Conservation (phyloP, 2,888 invertebrate species). For the Colostygia pectinataria region DNA sequence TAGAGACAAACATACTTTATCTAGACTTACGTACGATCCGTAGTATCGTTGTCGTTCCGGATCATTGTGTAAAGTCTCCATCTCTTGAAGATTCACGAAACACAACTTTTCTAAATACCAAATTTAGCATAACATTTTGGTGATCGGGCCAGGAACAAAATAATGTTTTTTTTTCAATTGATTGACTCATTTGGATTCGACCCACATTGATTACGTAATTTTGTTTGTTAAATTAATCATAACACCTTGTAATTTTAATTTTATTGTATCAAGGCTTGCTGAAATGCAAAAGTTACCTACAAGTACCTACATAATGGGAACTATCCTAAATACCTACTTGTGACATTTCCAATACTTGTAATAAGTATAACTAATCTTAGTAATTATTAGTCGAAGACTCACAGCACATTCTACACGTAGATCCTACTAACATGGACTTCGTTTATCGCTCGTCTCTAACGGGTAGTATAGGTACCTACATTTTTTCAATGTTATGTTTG, state of each 20-base stretch:
- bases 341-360: no score
- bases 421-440: no score
- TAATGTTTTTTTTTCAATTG: constrained; percentile 44
- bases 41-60: constrained; percentile 8
- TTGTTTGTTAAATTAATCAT: constrained; percentile 38
- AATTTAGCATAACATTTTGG: constrained; percentile 65
- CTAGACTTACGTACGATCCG: no score
- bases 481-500: no score
- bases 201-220: constrained; percentile 50
- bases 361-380: no score
- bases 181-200: constrained; percentile 51
- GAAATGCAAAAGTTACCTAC: neutral
- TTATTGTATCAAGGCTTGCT: constrained; percentile 21
- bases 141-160: constrained; percentile 39
- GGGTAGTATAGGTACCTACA: no score
- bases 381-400: no score
- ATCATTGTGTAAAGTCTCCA: neutral
- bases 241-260: constrained; percentile 30
- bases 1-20: no score
- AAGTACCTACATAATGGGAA: neutral
- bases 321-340: neutral
- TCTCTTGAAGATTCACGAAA: constrained; percentile 44
- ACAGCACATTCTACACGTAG: no score
- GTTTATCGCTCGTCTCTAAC: no score
- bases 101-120: constrained; percentile 58